Percentiles rank a stretch among this genome's conserved stretches.
phyloP scores from a whole-genome alignment of 2,888 invertebrate species.

The Suillia variegata region DNA sequence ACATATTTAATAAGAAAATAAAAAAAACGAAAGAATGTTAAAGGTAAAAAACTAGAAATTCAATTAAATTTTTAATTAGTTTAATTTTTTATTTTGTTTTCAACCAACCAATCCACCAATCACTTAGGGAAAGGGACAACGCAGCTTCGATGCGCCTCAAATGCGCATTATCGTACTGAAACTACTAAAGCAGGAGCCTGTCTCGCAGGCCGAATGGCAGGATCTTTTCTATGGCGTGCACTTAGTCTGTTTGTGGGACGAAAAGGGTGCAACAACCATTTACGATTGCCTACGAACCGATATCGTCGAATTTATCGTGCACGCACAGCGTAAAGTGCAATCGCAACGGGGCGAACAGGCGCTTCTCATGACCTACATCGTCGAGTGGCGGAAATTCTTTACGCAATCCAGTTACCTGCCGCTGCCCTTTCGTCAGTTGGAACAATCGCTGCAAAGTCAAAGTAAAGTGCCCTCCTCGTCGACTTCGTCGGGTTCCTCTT shows the following conservation, averaged over 20 bases:
- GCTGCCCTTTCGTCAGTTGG: slow-evolving; percentile 92
- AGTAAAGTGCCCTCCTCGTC: slow-evolving; percentile 44
- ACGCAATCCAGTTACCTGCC: slow-evolving; percentile 97
- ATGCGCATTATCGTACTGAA: slow-evolving; percentile 95
- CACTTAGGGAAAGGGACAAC: slow-evolving; percentile 69
- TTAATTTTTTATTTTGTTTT: not conserved
- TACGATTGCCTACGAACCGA: slow-evolving; percentile 88
- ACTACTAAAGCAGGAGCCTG: slow-evolving; percentile 90
- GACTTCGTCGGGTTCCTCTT: slow-evolving; percentile 35
- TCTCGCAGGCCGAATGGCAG: slow-evolving; percentile 96
- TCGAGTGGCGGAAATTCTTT: slow-evolving; percentile 98
- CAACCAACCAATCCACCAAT: not conserved
- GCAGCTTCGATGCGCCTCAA: slow-evolving; percentile 88
- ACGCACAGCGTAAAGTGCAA: slow-evolving; percentile 88
- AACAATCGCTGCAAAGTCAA: slow-evolving; percentile 81
- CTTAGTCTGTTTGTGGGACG: slow-evolving; percentile 96
- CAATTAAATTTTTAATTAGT: too few species aligned
- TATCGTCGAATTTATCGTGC: slow-evolving; percentile 91
- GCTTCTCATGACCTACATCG: slow-evolving; percentile 92
- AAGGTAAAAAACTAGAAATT: not conserved
- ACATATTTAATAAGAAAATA: not conserved
- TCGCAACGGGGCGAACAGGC: slow-evolving; percentile 94
- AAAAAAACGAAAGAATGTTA: too few species aligned
- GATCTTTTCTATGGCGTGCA: slow-evolving; percentile 96
- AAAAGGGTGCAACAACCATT: slow-evolving; percentile 88